Conservation (phyloP, 2,888 invertebrate genomes). For the Drosophila pegasa region DNA sequence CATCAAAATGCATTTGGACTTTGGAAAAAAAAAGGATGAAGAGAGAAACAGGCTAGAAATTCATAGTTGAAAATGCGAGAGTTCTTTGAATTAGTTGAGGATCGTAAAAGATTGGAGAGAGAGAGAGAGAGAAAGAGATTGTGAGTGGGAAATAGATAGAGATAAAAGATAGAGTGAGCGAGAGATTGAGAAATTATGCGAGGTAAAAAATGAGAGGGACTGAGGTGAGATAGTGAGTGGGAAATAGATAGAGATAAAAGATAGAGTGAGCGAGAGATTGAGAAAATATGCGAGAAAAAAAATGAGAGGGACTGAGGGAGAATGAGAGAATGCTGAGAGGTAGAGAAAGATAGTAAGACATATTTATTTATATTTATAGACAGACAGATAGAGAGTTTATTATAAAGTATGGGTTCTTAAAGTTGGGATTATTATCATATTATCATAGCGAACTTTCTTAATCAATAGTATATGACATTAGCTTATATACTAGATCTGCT, state of each 20-base stretch:
- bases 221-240: neutral
- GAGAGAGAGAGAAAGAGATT: neutral
- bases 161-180: too few species aligned
- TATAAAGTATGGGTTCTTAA: too few species aligned
- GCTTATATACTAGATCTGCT: too few species aligned
- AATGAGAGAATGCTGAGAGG: neutral
- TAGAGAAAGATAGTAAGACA: neutral
- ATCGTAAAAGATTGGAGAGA: neutral
- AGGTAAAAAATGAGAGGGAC: neutral
- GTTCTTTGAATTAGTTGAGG: slow-evolving; percentile 10
- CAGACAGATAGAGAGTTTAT: too few species aligned
- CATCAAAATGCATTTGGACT: slow-evolving; percentile 76
- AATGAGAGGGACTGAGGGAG: neutral
- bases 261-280: neutral
- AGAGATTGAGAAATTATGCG: too few species aligned
- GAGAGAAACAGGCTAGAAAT: slow-evolving; percentile 12
- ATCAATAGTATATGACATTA: too few species aligned
- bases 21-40: slow-evolving; percentile 9
- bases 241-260: neutral
- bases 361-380: too few species aligned
- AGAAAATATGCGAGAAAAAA: too few species aligned
- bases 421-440: too few species aligned
- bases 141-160: neutral
- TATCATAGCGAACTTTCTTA: too few species aligned
- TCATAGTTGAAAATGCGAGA: slow-evolving; percentile 34